A percentile compares a stretch with the other conserved stretches of the same genome.
Conservation (phyloP, 1,140 invertebrate species). For the Bombus sylvicola region DNA sequence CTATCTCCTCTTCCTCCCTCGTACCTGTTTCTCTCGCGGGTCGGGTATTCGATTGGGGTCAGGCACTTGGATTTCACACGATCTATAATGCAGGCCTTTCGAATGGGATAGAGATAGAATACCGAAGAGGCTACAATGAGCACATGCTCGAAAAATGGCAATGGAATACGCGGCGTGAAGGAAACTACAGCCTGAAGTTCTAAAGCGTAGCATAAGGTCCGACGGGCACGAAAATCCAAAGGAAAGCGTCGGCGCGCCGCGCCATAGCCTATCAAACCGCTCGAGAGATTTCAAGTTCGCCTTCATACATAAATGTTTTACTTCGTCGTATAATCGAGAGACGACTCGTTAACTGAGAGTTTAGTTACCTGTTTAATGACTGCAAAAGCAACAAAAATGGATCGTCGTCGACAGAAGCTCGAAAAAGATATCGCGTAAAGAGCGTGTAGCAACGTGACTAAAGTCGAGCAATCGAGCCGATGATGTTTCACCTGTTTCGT, state of each 20-base stretch:
- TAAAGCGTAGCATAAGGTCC: neutral
- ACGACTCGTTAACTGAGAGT: neutral
- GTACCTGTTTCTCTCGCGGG: constrained; percentile 43
- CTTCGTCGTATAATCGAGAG: neutral
- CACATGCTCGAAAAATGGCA: constrained; percentile 47
- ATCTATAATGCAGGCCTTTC: constrained; percentile 69
- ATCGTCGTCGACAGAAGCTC: neutral
- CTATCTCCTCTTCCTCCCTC: constrained; percentile 19
- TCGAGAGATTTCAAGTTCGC: neutral
- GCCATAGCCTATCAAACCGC: neutral
- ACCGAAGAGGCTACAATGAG: constrained; percentile 50
- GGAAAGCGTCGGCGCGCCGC: neutral
- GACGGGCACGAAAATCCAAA: neutral
- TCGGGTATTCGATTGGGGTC: constrained; percentile 58
- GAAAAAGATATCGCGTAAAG: neutral
- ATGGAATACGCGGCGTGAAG: constrained; percentile 3
- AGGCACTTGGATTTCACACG: constrained; percentile 70
- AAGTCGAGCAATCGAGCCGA: neutral
- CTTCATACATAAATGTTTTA: neutral
- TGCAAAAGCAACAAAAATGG: neutral
- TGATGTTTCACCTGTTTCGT: neutral
- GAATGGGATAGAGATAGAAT: constrained; percentile 63
- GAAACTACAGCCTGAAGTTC: no score
- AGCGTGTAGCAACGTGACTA: neutral
- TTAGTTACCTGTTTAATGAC: neutral